Base-by-base conservation (phyloP, 2,113 vertebrate species). In the Prunella himalayana region DNA sequence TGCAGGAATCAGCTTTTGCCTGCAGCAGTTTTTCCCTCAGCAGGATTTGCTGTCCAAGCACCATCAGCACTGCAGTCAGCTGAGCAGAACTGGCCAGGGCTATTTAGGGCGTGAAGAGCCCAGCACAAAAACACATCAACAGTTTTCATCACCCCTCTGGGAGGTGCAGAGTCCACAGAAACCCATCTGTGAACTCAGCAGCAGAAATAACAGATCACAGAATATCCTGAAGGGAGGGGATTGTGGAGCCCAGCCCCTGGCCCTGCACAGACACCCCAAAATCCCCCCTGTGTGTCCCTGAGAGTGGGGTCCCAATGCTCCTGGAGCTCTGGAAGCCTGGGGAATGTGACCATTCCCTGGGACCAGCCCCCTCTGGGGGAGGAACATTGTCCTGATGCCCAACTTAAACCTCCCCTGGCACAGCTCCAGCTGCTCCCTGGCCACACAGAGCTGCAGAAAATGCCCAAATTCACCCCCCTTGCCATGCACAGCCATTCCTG, bases 181-280 rank as follows among this genome's bases (percentile, higher is more conserved):
- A 73, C 3, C 1, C 66, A 20, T 18, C 56, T 69, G 73, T 15
- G 81, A 94, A 9, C 61, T 63, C 65, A 33, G 6, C 53, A 77
- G 42, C 41, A 39, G 33, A 64, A 79, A 37, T 0, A 1, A 2
- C 1, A 7, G 47, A 8, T 2, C 41, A 21, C 0, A 1, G 35
- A 22, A 22, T 6, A 14, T 17, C 39, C 50, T 14, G 75, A 15
- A 24, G 15, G 49, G 49, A 10, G 35, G 23, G 56, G 54, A 14
- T 16, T 8, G 10, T 8, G 16, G 5, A 35, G 21, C 11, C 4
- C 85, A 63, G 39, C 54, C 15, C 54, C 54, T 27, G 54, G 33
- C 39, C 27, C 54, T 53, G 47, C 47, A 12, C 73, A 16, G 8
- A 33, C 39, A 22, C n/a, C 73, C 47, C 45, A 13, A 45, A 78